Base-by-base conservation (phyloP, 2,797 vertebrate species). In the Urosaurus nigricauda region DNA sequence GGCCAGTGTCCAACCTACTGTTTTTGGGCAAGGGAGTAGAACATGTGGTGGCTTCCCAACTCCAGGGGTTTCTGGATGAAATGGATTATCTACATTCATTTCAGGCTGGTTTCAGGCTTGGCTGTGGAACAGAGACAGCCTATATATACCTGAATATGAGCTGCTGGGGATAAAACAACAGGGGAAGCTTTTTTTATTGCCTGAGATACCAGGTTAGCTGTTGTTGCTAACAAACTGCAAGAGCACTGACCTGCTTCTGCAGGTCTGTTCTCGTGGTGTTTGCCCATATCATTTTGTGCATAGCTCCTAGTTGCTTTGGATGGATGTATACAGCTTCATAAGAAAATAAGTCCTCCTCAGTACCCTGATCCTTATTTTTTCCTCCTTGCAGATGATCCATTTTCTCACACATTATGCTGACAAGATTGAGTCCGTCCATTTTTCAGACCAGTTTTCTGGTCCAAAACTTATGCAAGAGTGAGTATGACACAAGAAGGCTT, bases 381-480 rank as follows among this genome's bases (percentile, higher is more conserved):
- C 93, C 93, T 89, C 95, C 84, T 97, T 97, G 37, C 93, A 99
- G 99, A 99, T 99, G 98, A 98, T 98, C 89, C 98, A 99, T 96
- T 99, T 98, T 95, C 97, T 99, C 96, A 98, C 98, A 79, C 98
- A 98, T 95, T 97, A 99, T 32, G 98, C 98, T 94, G 99, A 99
- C 97, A 99, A 99, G 98, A 98, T 99, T 7, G 99, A 99, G 97
- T 99, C 98, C 91, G 97, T 99, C 97, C 99, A 99, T 97, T 99
- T 99, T 96, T 99, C 99, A 97, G 99, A 99, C 98, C 99, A 99
- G 98, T 99, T 99, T 97, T 99, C 99, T 97, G 99, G 99, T 98
- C 98, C 98, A 98, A 99, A 99, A 98, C 97, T 99, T 98, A 98
- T 99, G 98, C 99, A 99, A 98, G 99, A 99, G 99, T 99, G 97